Evolutionary conservation across 1,140 invertebrate species (phyloP), one percentile per base, ranked within the genome.

Genomic region (Halyomorpha halys): DNA sequence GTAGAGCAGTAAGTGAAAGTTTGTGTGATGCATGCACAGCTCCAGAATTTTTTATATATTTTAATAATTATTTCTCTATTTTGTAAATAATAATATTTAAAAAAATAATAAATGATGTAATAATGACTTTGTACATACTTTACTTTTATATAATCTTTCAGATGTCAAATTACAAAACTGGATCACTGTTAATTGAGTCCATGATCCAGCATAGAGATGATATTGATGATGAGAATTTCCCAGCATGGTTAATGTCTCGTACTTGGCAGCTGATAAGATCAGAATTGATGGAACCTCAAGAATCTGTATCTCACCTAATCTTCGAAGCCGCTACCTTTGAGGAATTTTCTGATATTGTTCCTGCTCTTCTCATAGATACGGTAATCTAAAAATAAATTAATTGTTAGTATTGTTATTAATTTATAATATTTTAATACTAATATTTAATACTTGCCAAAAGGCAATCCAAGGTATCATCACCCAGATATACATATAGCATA

Each of bases 171-270:
- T 56, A 56, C 53, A 49, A 49, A 18, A 25, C 19, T 4, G 53
- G 53, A 16, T 19, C 19, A 23, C 8, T 19, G 21, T 23, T 56
- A 5, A 25, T 56, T 21, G 53, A 56, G 15, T 21, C 18, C 9
- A 15, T 56, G 23, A 25, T 56, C 19, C 18, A 56, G 53, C 53
- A 56, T n/a, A 21, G 53, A n/a, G 23, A 21, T 21, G 53, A 56
- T 16, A 39, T 39, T 39, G 18, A 23, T 9, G 53, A 25, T 9
- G 23, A 21, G 6, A 8, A 56, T 2, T 56, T 56, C 23, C 53
- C 53, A 4, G 4, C 4, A 19, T 21, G 19, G 18, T 23, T 56
- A 23, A 25, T 56, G 14, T 5, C 15, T 56, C 18, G 18, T 25
- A 56, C 53, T 16, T 56, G 18, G 14, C 18, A 56, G 15, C 19